Evolutionary conservation across 2,797 vertebrate species (phyloP).

Genomic region (Schizopygopsis pylzovi): DNA sequence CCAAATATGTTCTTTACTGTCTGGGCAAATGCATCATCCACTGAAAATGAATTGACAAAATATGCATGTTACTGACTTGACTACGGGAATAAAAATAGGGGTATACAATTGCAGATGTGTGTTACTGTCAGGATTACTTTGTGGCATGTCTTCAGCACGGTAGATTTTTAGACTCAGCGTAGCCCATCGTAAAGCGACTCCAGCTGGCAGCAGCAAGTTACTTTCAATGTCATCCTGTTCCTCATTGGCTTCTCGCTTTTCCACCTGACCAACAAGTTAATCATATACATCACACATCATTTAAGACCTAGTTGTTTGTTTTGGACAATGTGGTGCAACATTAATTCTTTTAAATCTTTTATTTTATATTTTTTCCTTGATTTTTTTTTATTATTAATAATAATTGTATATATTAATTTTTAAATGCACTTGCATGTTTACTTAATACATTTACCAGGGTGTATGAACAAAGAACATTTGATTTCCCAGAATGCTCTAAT

Average conservation of each 20-base stretch:
- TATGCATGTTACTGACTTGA: background rate
- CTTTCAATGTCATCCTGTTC: slow-evolving; percentile 93
- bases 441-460: no score
- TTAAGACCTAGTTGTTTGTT: background rate
- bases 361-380: no score
- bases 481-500: background rate
- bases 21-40: slow-evolving; percentile 88
- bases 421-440: no score
- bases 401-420: no score
- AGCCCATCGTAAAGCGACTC: slow-evolving; percentile 86
- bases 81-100: background rate
- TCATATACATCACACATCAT: background rate
- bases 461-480: background rate
- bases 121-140: slow-evolving; percentile 78
- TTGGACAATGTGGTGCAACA: background rate
- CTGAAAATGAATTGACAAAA: slow-evolving; percentile 63
- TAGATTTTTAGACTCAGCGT: slow-evolving; percentile 92
- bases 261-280: slow-evolving; percentile 72
- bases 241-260: slow-evolving; percentile 80
- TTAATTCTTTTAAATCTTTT: no score
- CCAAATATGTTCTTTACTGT: slow-evolving; percentile 87
- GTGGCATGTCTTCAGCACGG: slow-evolving; percentile 95
- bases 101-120: background rate
- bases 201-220: slow-evolving; percentile 91
- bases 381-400: no score